Percentiles rank a stretch among this genome's conserved stretches.
Evolutionary conservation across 2,113 vertebrate species (phyloP).

Genomic region (Cyanoliseus patagonus): DNA sequence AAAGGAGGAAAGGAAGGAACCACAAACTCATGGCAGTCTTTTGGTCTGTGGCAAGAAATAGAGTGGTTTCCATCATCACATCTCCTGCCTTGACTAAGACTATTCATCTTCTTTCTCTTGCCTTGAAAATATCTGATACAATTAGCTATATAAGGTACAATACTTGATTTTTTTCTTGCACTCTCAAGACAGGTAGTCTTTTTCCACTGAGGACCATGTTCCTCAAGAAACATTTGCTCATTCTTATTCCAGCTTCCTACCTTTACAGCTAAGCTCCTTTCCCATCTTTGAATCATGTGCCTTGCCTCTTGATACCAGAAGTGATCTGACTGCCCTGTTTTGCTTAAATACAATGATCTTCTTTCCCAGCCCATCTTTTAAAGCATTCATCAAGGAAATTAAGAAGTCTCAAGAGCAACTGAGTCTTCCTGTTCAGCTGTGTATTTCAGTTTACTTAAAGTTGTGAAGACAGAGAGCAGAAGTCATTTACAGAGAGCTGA

Average conservation of each 20-base stretch:
- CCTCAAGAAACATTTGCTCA: background rate
- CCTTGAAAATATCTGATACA: background rate
- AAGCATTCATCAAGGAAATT: constrained; percentile 8
- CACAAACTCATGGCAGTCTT: background rate
- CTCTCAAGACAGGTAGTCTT: background rate
- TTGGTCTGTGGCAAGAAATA: background rate
- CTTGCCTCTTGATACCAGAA: constrained; percentile 7
- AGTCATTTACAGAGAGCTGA: constrained; percentile 38
- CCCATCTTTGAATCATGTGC: background rate
- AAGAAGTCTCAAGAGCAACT: constrained; percentile 16
- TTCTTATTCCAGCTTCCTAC: background rate
- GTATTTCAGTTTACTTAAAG: constrained; percentile 16
- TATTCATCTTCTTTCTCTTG: background rate
- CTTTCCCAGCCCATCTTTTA: constrained; percentile 23
- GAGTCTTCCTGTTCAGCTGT: background rate
- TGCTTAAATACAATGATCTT: constrained; percentile 18
- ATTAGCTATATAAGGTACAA: background rate
- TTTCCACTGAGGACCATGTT: background rate
- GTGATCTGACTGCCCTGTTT: background rate
- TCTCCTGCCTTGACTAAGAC: background rate
- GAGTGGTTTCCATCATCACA: background rate
- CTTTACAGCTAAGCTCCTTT: background rate
- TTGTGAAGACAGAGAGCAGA: constrained; percentile 17
- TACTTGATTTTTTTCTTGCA: background rate
- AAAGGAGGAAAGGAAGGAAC: background rate